A percentile compares a stretch with the other conserved stretches of the same genome.
Conservation (phyloP, 1,140 invertebrate genomes). For the Drosophila auraria region DNA sequence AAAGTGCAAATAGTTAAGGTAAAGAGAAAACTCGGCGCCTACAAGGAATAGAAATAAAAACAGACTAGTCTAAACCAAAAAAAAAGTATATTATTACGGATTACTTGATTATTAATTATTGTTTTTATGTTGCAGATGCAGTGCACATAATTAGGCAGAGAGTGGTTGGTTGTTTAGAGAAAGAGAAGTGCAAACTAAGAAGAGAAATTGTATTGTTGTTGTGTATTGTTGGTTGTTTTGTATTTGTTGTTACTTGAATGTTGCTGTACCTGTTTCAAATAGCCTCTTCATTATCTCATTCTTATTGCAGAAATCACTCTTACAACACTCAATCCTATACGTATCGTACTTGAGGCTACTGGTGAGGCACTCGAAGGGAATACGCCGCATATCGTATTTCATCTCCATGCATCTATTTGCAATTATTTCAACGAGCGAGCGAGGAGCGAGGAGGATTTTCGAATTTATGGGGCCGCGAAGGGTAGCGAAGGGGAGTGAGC, state of each 20-base stretch:
- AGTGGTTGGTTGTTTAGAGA: constrained; percentile 43
- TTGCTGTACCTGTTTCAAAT: constrained; percentile 78
- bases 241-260: constrained; percentile 44
- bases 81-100: constrained; percentile 37
- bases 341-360: constrained; percentile 69
- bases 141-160: constrained; percentile 71
- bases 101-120: constrained; percentile 53
- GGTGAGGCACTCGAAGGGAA: constrained; percentile 78
- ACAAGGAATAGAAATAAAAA: constrained; percentile 24
- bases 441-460: constrained; percentile 17
- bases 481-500: constrained; percentile 14
- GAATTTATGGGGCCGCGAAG: constrained; percentile 14
- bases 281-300: constrained; percentile 79
- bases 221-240: constrained; percentile 31
- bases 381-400: constrained; percentile 79
- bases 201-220: constrained; percentile 49
- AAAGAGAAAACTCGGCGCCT: constrained; percentile 41
- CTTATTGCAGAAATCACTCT: constrained; percentile 84
- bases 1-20: constrained; percentile 45
- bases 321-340: constrained; percentile 83
- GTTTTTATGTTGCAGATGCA: constrained; percentile 38
- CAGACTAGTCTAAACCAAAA: constrained; percentile 39
- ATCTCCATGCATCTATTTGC: constrained; percentile 71
- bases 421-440: constrained; percentile 36
- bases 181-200: constrained; percentile 66